Evolutionary conservation across 2,113 vertebrate species (phyloP).

Genomic region (Nyctibius bracteatus): DNA sequence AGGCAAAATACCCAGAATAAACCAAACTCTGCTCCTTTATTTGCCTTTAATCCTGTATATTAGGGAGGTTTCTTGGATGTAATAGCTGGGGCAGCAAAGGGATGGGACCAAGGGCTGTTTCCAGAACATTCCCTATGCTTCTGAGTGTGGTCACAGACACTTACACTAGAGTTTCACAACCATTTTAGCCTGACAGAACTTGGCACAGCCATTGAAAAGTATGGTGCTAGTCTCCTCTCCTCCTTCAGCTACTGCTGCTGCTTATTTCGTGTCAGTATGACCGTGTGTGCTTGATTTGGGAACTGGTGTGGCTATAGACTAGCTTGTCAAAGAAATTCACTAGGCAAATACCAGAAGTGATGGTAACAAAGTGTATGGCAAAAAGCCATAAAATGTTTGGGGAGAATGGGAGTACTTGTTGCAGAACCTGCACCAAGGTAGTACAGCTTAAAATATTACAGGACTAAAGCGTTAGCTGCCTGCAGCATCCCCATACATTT

Average conservation of each 20-base stretch:
- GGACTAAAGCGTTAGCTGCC: not conserved
- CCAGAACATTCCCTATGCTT: not conserved
- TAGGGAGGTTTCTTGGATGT: not conserved
- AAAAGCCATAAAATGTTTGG: not conserved
- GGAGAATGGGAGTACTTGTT: not conserved
- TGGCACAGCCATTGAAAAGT: not conserved
- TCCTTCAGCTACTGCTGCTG: not conserved
- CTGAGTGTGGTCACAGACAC: not conserved
- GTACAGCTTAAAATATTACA: not conserved
- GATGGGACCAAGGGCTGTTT: not conserved
- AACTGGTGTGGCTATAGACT: not conserved
- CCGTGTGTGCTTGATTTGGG: not conserved
- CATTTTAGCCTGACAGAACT: not conserved
- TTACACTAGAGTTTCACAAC: not conserved
- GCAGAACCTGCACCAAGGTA: not conserved
- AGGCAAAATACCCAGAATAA: not conserved
- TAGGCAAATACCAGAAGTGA: not conserved
- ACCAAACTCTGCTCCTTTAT: not conserved
- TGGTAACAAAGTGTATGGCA: not conserved
- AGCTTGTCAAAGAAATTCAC: not conserved
- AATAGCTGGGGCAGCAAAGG: not conserved
- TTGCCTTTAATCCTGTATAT: not conserved
- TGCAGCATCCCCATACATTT: not conserved
- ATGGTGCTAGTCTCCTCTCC: not conserved
- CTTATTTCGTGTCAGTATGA: rapidly evolving